Evolutionary conservation across 2,797 vertebrate species (phyloP), one percentile per base, ranked within the genome.

Genomic region (Ciconia nigra): DNA sequence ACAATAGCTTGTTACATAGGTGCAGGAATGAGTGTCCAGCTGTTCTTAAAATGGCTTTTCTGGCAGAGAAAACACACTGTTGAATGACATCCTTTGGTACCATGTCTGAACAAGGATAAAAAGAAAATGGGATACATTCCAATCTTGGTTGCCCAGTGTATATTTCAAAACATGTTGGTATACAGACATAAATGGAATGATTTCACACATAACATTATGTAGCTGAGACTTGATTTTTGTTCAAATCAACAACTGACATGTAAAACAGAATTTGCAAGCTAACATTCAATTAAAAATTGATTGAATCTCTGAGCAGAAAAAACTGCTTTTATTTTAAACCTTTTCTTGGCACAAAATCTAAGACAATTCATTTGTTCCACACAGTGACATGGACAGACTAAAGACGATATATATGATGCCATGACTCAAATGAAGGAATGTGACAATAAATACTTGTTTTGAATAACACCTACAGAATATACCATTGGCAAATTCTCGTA

Each of bases 401-500:
- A 87, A 79, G 22, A 42, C 0, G 0, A 10, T 35, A 33, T 31
- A 28, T 46, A 42, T 6, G 61, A 42, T 51, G 8, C 3, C 25
- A 14, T 71, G 55, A 90, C 49, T 37, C 58, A 72, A 86, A 46
- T 37, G 61, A 72, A 91, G 21, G 20, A 78, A 55, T 2, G 1
- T 35, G 26, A 65, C 31, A 72, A 89, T 42, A 89, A 81, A 54
- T 28, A 65, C 11, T 55, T 58, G 22, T n/a, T 91, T 86, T 83
- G 39, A 87, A 37, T 58, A 90, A 71, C 10, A 63, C 8, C 17
- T 89, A 55, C 15, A 39, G 29, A 73, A 91, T 47, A 52, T 19
- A 87, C 15, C 31, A 49, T 21, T 61, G 54, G 35, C 12, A 74
- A 55, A 63, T 70, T 87, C n/a, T 52, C 28, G 47, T 15, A 44